Percentiles rank a stretch among this genome's conserved stretches.
These are phyloP conservation scores for Strigamia crassipes DNA, from an alignment of 2,888 invertebrate species.

Conservation along the genomic window DNA sequence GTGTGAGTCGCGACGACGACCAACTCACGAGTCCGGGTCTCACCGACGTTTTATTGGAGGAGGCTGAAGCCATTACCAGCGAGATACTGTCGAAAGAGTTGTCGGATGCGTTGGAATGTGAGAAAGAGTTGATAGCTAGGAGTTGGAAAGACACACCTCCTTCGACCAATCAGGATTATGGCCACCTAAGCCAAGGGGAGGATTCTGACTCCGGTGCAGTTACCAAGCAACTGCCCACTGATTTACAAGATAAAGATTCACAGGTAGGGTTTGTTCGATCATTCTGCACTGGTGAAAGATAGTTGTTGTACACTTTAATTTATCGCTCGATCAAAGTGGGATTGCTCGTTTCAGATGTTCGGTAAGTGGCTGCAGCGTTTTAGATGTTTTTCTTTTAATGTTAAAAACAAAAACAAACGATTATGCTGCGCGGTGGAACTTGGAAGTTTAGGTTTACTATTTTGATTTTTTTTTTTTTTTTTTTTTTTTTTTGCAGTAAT, in stretches of 20 bases:
- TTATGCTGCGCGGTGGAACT: no score
- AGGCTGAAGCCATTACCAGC: conserved; percentile 4
- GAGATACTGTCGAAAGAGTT: conserved; percentile 45
- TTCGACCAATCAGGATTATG: conserved; percentile 39
- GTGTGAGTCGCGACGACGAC: background rate
- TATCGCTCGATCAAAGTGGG: background rate
- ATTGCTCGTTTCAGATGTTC: background rate
- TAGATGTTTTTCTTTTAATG: background rate
- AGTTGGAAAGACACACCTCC: conserved; percentile 27
- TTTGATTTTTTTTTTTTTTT: background rate
- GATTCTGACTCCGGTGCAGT: background rate
- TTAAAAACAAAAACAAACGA: no score
- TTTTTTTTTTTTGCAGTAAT: background rate
- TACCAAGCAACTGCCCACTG: background rate
- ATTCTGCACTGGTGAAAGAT: background rate
- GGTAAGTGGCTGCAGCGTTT: no score
- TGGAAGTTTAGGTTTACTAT: no score
- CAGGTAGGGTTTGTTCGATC: conserved; percentile 19
- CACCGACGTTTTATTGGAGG: conserved; percentile 27
- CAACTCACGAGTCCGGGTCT: background rate
- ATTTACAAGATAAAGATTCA: background rate
- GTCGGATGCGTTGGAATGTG: conserved; percentile 41
- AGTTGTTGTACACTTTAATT: background rate
- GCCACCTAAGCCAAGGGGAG: background rate
- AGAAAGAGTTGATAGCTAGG: conserved; percentile 26